Base-by-base conservation (phyloP, 2,797 vertebrate genomes). In the Gastrophryne carolinensis region DNA sequence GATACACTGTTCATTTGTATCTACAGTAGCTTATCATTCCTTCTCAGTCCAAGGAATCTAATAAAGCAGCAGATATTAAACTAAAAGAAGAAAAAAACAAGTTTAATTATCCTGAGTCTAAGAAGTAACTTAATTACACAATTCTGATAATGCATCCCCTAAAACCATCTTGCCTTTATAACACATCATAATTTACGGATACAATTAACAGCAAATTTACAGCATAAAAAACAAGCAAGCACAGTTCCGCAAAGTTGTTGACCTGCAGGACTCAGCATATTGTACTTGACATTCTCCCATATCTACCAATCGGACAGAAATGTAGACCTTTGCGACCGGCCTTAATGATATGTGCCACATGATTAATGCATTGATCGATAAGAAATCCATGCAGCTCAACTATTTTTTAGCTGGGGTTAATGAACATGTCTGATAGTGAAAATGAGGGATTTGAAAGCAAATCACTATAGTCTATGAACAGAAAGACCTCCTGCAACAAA, bases 381-480 rank as follows among this genome's bases (percentile, higher is more conserved):
- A 93, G 94, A 95, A 94, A 95, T 94, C 94, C 91, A 95, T 95
- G 91, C 83, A 84, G 86, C 88, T 87, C 86, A 89, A 90, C 90
- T 88, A 94, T 94, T 94, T 95, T 90, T 93, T 86, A 89, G 89
- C 90, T 87, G 85, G 86, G 94, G 94, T 96, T 98, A 97, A 97
- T 96, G 94, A 95, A 95, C 87, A 90, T 93, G 93, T 94, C 95
- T 96, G 90, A 92, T 92, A 87, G 88, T 90, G 90, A 96, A 94
- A 94, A 96, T 94, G 82, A 95, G 94, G 94, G 95, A 93, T 94
- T 96, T 96, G 91, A 95, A 92, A 94, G 89, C 91, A 96, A 96
- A 96, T 95, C 91, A 93, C 92, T 92, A 89, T 89, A 93, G 94
- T 95, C 92, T 94, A 93, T 93, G 95, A 93, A 94, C 95, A 93